Evolutionary conservation across 1,140 invertebrate species (phyloP), one percentile per base, ranked within the genome.

Genomic region (Pseudomyrmex sp.): DNA sequence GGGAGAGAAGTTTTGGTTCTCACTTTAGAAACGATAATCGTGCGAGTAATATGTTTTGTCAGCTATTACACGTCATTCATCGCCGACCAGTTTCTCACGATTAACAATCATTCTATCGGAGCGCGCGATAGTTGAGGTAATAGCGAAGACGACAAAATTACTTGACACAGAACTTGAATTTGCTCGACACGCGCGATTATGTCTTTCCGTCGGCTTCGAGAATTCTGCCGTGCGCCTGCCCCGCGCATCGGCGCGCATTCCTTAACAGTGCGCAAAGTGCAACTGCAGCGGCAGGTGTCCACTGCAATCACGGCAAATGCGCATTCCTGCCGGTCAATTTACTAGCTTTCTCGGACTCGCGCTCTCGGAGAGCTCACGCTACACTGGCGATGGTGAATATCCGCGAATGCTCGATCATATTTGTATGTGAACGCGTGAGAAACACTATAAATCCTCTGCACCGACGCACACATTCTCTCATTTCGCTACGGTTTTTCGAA

Each of bases 271-370:
- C 76, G 88, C 88, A 83, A 89, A 89, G 82, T 86, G 82, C 82
- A 82, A 80, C 76, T 83, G 58, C 82, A 66, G 61, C 87, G 76
- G 90, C 90, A 92, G 91, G 90, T 92, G 91, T 89, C 90, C 87
- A 86, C 86, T 75, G 90, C 90, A 91, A 91, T 91, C 90, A 91
- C 85, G 82, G 91, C 85, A 87, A 92, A 92, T 90, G 91, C 87
- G 88, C 91, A 90, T 92, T 92, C 91, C 90, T 86, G 74, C 82
- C 61, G 84, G 84, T 79, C 90, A 92, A 92, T 92, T 92, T 92
- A 92, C 87, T 90, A 92, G 91, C 90, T 92, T 92, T 92, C 91
- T 91, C 91, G 88, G 88, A 91, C 87, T 88, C 88, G 46, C 58
- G n/a, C 35, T 35, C 35, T 35, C 46, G 74, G 82, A 26, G 23